Base-by-base conservation (phyloP, 2,888 invertebrate species). In the Ophonus ardosiacus region DNA sequence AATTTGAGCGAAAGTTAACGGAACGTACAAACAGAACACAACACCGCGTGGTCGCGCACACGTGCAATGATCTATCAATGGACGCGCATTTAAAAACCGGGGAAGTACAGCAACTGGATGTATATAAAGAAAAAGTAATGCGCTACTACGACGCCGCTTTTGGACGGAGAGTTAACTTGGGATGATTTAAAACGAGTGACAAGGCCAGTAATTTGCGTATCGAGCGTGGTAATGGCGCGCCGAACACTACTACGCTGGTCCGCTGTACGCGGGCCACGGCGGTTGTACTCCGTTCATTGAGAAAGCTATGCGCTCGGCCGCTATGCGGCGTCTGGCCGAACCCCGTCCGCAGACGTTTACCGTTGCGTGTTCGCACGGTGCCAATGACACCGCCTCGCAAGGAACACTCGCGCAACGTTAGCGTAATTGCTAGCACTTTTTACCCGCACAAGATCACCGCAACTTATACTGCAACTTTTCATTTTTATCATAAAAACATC, bases 311-410 rank as follows among this genome's bases (percentile, higher is more conserved):
- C 61, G 74, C 76, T 38, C 74, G 61, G 38, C 82, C 71, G 31
- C 57, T 40, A 81, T 43, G 71, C 82, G 74, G 74, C 82, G 82
- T 82, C 82, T 82, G 74, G 81, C 65, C 43, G 43, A 81, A 65
- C 65, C 68, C 63, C 56, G 81, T 81, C 61, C 83, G 43, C 43
- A 76, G 83, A 74, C 76, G 83, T 83, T 74, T 83, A 83, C 83
- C 83, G 83, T 83, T 83, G 83, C 74, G 68, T 81, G 68, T 81
- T 81, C 81, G 68, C 81, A 74, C 83, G 83, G 56, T 74, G 83
- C 57, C 83, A 83, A 76, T 83, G 83, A 83, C 83, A 83, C 76
- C 59, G 74, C 56, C 38, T 7, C 31, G 31, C 31, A 31, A 31
- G 31, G 31, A 31, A 31, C 31, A 31, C 31, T 31, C 59, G 61